These are phyloP conservation scores for Eupithecia centaureata DNA, from an alignment of 2,888 invertebrate species.

Conservation along the genomic window DNA sequence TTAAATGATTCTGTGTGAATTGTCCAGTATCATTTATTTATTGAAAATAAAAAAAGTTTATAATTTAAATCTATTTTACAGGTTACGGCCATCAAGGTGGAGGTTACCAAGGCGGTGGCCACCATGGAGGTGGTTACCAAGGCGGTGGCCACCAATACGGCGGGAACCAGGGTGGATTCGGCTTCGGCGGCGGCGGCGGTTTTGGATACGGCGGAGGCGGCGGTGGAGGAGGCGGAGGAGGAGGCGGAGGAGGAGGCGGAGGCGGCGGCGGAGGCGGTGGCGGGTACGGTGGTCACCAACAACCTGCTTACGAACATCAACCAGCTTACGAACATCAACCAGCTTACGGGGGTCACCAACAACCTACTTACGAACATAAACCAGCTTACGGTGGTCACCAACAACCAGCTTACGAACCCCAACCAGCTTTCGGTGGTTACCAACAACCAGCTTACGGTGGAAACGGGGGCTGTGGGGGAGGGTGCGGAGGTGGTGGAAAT, in stretches of 20 bases:
- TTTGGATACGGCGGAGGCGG: background rate
- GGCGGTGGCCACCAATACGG: constrained; percentile 37
- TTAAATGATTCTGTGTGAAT: too few species aligned
- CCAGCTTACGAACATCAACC: background rate
- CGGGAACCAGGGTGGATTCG: constrained; percentile 45
- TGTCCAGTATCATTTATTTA: too few species aligned
- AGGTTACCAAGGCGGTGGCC: constrained; percentile 41
- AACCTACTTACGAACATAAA: background rate
- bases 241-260: constrained; percentile 44
- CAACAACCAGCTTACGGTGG: constrained; percentile 1
- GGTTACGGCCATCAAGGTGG: constrained; percentile 32
- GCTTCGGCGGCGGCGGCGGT: background rate
- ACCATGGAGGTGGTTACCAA: constrained; percentile 42
- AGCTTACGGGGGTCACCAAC: background rate
- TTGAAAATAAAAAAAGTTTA: too few species aligned
- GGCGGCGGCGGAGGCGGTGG: constrained; percentile 24
- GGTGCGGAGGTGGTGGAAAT: constrained; percentile 8
- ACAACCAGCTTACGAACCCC: background rate
- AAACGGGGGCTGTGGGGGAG: background rate
- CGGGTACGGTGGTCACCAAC: background rate
- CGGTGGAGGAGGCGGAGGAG: constrained; percentile 34
- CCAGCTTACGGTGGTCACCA: background rate
- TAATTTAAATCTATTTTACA: background rate
- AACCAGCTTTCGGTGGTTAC: too few species aligned
- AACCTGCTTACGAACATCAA: background rate